These are phyloP conservation scores for Synergus itoensis DNA, from an alignment of 2,888 invertebrate genomes.

Conservation along the genomic window DNA sequence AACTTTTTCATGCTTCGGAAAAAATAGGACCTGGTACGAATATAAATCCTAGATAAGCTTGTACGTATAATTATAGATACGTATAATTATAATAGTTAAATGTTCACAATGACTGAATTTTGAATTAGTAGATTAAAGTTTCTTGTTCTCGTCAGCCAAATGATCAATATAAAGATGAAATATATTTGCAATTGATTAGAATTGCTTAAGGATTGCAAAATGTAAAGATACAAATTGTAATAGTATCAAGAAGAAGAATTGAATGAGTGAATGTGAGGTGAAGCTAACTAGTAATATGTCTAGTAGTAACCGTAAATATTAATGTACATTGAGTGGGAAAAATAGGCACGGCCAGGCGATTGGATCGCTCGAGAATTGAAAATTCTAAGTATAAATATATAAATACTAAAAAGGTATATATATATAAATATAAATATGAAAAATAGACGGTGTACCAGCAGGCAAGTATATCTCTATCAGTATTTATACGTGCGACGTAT, in stretches of 20 bases:
- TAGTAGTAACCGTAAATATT: conserved; percentile 15
- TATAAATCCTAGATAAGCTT: neutral
- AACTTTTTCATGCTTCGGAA: conserved; percentile 14
- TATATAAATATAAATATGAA: conserved; percentile 16
- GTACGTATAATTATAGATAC: neutral
- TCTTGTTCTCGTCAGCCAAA: neutral
- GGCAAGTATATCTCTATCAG: conserved; percentile 71
- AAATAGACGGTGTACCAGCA: conserved; percentile 55
- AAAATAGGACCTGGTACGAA: conserved; percentile 11
- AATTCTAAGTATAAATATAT: conserved; percentile 69
- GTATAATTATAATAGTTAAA: neutral
- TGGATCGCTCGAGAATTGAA: conserved; percentile 70
- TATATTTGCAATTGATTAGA: conserved; percentile 27
- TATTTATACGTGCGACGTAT: conserved; percentile 67
- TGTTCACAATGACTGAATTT: neutral
- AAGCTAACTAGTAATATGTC: conserved; percentile 3
- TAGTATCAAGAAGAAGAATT: neutral
- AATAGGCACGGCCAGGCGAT: conserved; percentile 55
- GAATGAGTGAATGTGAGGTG: neutral
- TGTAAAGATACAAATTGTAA: conserved; percentile 20
- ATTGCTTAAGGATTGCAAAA: neutral
- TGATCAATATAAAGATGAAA: neutral
- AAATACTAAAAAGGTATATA: conserved; percentile 57
- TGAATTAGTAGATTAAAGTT: neutral
- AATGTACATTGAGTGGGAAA: conserved; percentile 39